Evolutionary conservation across 2,113 vertebrate genomes (phyloP), one percentile per base, ranked within the genome.

Genomic region (Sinocyclocheilus anophthalmus): DNA sequence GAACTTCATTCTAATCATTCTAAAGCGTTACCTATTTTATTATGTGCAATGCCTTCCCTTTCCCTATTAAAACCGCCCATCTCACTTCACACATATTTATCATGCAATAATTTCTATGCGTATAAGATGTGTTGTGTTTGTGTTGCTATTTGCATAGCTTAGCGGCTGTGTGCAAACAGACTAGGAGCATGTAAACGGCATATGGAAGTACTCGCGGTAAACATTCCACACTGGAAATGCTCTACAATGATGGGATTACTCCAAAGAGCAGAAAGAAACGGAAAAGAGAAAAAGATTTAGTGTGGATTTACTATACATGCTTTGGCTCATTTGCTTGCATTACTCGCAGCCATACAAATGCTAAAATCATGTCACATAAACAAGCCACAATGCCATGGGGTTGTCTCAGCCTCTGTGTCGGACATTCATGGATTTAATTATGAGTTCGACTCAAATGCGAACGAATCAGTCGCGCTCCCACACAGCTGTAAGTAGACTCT

Each of bases 261-360:
- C 83, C 42, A 61, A 82, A 61, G 24, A 76, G 50, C 83, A 75
- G n/a, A 18, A 55, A 70, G 24, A 78, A 70, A 82, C 0, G 7
- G 59, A 61, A 81, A 55, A 48, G n/a, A 61, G 50, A 69, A 84
- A 76, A 69, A 86, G 63, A 65, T 85, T 84, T 79, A 45, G 85
- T 59, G 50, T 81, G 86, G 82, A 79, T 88, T 88, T 87, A 69
- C 42, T 50, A 53, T 42, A 87, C 73, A 67, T 42, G 80, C 55
- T 72, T 83, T 70, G 77, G 77, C 69, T 79, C 82, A 85, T 89
- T 89, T 82, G 65, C 39, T 83, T 55, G 61, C 33, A 72, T 67
- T 63, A 30, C 61, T 76, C 45, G 10, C 73, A 70, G 9, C n/a
- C 14, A 63, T 61, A 30, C 26, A 22, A 72, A 83, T 9, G 37